Evolutionary conservation across 2,113 vertebrate genomes (phyloP).

Genomic region (Psophia crepitans): DNA sequence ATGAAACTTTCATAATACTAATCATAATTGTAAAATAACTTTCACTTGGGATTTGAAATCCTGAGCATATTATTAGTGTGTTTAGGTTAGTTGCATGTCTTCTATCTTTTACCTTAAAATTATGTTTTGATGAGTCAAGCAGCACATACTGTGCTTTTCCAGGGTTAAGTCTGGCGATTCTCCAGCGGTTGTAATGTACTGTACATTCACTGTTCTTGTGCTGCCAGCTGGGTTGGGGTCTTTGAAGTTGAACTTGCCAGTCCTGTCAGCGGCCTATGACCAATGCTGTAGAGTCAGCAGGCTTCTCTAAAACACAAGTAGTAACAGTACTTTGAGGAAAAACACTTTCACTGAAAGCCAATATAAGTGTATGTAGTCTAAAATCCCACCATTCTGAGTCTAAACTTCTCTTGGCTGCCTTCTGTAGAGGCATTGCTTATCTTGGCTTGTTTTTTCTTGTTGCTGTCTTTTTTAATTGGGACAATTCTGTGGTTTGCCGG

Average conservation of each 20-base stretch:
- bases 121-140: background rate
- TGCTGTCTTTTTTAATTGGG: background rate
- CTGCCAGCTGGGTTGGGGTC: background rate
- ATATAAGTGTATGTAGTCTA: background rate
- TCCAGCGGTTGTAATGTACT: background rate
- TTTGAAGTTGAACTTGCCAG: background rate
- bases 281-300: background rate
- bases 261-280: background rate
- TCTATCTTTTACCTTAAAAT: too few species aligned
- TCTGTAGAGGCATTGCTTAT: background rate
- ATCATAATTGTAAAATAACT: background rate
- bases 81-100: background rate
- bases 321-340: background rate
- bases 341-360: background rate
- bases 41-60: background rate
- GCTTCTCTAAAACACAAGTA: background rate
- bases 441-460: background rate
- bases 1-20: background rate
- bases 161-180: background rate
- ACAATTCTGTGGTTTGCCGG: background rate
- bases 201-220: fast-evolving
- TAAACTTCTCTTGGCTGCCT: background rate
- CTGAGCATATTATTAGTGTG: background rate
- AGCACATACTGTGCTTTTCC: background rate
- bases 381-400: background rate